Percentiles rank a stretch among this genome's conserved stretches.
Evolutionary conservation across 2,888 invertebrate genomes (phyloP).

Genomic region (Papilio elwesi): DNA sequence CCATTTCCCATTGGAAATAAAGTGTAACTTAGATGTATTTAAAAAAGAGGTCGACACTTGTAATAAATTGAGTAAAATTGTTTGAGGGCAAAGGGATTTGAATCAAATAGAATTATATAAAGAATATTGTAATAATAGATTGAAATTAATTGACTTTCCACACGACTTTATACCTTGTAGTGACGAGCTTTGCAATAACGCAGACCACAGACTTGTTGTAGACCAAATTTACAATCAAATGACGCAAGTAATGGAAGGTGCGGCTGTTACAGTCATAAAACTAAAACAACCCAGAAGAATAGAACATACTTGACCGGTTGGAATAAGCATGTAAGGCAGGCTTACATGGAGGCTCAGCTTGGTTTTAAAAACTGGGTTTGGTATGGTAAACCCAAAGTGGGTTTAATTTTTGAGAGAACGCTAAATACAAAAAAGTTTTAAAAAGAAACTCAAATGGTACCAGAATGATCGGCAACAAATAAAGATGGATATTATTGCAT

Average conservation of each 20-base stretch:
- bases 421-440: too few species aligned
- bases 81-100: neutral
- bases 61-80: neutral
- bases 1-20: neutral
- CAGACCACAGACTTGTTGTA: neutral
- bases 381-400: neutral
- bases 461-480: too few species aligned
- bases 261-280: conserved; percentile 6
- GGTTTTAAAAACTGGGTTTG: neutral
- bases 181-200: neutral
- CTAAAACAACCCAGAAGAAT: neutral
- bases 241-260: neutral
- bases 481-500: neutral
- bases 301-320: neutral
- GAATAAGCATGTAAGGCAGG: conserved; percentile 1
- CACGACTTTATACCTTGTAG: neutral
- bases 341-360: neutral
- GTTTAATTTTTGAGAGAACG: too few species aligned
- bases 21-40: neutral
- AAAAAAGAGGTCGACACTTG: neutral
- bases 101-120: conserved; percentile 11
- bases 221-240: neutral
- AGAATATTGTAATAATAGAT: conserved; percentile 10
- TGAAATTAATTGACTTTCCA: conserved; percentile 1
- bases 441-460: too few species aligned